Conservation (phyloP, 2,888 invertebrate genomes). For the Camponotus fellah region DNA sequence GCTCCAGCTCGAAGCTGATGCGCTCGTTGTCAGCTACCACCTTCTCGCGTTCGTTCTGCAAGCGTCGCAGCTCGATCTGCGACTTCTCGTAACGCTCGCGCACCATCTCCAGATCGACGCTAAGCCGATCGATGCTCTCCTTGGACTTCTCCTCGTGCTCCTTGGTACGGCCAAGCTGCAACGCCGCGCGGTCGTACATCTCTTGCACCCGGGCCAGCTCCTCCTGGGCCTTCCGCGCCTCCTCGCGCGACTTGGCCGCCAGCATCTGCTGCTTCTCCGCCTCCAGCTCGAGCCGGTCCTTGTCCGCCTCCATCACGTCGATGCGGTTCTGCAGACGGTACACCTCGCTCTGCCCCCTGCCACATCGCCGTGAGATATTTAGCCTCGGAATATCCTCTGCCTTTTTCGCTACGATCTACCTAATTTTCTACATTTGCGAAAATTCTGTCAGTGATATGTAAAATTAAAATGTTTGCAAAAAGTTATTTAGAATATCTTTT, state of each 20-base stretch:
- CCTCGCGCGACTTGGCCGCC: slow-evolving; percentile 93
- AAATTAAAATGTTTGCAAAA: background rate
- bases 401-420: background rate
- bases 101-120: slow-evolving; percentile 94
- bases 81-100: slow-evolving; percentile 96
- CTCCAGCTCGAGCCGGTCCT: slow-evolving; percentile 94
- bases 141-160: slow-evolving; percentile 97
- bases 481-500: background rate
- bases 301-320: slow-evolving; percentile 95
- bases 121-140: slow-evolving; percentile 92
- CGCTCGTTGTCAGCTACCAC: slow-evolving; percentile 94
- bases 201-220: slow-evolving; percentile 95
- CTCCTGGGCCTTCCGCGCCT: slow-evolving; percentile 94
- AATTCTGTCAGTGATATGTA: background rate
- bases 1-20: slow-evolving; percentile 94
- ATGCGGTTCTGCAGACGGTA: slow-evolving; percentile 95
- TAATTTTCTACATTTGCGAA: background rate
- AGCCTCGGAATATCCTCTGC: background rate
- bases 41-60: slow-evolving; percentile 95
- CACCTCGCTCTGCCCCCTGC: slow-evolving; percentile 95
- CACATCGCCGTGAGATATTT: slow-evolving; percentile 58
- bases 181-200: slow-evolving; percentile 94
- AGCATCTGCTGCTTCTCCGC: slow-evolving; percentile 94
- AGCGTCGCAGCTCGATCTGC: slow-evolving; percentile 93
- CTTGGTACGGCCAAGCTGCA: slow-evolving; percentile 94